Evolutionary conservation across 2,888 invertebrate species (phyloP), one percentile per base, ranked within the genome.

Genomic region (Himalopsyche anomala): DNA sequence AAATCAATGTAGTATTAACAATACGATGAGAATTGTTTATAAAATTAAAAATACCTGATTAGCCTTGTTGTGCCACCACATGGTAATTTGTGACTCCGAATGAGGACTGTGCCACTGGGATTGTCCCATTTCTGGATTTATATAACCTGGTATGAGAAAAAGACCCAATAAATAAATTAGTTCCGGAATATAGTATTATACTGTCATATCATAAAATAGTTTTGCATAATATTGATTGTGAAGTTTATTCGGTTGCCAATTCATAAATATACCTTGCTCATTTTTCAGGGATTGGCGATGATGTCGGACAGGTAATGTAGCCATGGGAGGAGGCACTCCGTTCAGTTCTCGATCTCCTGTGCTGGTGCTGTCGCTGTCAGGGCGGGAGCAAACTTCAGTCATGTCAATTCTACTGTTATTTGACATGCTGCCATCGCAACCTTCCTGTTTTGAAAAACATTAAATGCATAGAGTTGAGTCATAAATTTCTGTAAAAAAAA

Each of bases 21-120:
- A 2, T 19, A 28, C 12, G 11, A 19, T 12, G 38, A 4, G 28
- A 74, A 36, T 19, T 19, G 19, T 74, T 3, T 19, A 36, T 4
- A 74, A 38, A 40, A 12, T 42, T 74, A 40, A 11, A 8, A 80
- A 80, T 89, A 91, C 91, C 90, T 91, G 91, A 62, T 89, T 89
- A 62, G 90, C 89, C 89, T 90, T 91, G 83, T 90, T 90, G 84
- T 90, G 89, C 89, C 89, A 89, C 89, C 90, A 90, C 87, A 88
- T 87, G 40, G 89, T 90, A 89, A 87, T 69, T 19, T 87, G 89
- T 79, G 86, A 86, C 86, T 90, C 90, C 19, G 87, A 85, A 89
- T 89, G 40, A 88, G 89, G 42, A 90, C 90, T 84, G 89, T 88
- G 85, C 88, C 88, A 88, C 51, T 87, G 87, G 5, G 86, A 80